Conservation (phyloP, 1,140 invertebrate genomes). For the Mesaphorura yosii region DNA sequence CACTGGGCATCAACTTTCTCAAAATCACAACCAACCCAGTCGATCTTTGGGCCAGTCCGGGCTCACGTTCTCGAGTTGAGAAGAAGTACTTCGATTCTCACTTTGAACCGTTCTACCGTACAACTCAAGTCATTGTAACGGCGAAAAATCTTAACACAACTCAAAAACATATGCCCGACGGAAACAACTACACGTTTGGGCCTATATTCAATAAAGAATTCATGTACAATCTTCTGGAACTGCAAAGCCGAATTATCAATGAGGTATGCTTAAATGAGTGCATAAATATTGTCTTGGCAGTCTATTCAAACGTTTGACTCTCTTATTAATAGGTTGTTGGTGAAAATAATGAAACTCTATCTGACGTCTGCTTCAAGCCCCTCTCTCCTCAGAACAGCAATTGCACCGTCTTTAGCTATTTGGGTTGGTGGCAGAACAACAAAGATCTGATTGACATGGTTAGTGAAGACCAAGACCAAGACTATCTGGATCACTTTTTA, state of each 20-base stretch:
- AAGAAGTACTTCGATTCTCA: constrained; percentile 77
- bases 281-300: too few relatives aligned
- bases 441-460: constrained; percentile 25
- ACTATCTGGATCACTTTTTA: constrained; percentile 41
- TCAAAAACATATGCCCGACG: neutral
- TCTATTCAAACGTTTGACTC: too few relatives aligned
- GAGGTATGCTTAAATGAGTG: constrained; percentile 32
- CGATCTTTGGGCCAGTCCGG: constrained; percentile 86
- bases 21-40: constrained; percentile 71
- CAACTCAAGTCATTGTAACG: constrained; percentile 63
- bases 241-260: constrained; percentile 48
- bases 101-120: constrained; percentile 90
- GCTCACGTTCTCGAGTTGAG: constrained; percentile 70
- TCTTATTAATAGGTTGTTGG: too few relatives aligned
- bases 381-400: constrained; percentile 54
- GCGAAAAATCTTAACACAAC: constrained; percentile 3
- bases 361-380: constrained; percentile 44
- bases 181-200: constrained; percentile 35
- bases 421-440: constrained; percentile 64
- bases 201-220: constrained; percentile 58
- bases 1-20: constrained; percentile 52
- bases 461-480: constrained; percentile 18
- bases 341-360: constrained; percentile 18
- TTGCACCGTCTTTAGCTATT: constrained; percentile 67
- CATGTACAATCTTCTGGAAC: constrained; percentile 49